Conservation (phyloP, 2,113 vertebrate genomes). For the Gorilla gorilla region DNA sequence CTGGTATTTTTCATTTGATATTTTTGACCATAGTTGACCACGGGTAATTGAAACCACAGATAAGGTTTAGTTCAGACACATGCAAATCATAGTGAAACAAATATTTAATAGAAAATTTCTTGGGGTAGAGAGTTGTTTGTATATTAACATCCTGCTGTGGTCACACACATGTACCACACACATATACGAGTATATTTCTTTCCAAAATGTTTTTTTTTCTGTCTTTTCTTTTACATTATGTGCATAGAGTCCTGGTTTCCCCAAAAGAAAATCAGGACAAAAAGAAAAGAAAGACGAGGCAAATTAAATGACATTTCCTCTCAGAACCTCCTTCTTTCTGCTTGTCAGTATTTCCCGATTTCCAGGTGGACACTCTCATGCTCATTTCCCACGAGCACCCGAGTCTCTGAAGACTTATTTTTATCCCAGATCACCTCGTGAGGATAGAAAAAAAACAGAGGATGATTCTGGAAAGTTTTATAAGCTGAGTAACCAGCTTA, state of each 20-base stretch:
- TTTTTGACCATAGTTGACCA: background rate
- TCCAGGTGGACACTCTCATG: background rate
- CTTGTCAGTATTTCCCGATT: background rate
- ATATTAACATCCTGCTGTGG: background rate
- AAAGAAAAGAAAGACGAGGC: background rate
- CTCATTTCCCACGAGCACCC: too few species aligned
- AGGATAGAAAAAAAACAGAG: too few species aligned
- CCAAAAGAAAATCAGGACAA: background rate
- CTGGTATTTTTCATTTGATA: background rate
- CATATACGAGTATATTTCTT: background rate
- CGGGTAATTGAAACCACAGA: background rate
- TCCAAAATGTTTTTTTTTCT: background rate
- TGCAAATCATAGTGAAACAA: background rate
- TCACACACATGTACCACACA: background rate
- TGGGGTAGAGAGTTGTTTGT: background rate
- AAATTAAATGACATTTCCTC: background rate
- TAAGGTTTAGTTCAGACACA: background rate
- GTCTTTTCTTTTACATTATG: background rate
- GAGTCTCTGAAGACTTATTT: background rate
- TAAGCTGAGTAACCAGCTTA: background rate
- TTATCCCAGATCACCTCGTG: background rate
- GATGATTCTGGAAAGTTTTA: background rate
- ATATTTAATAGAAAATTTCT: background rate
- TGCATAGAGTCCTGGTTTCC: background rate
- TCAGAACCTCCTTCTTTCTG: background rate